Evolutionary conservation across 2,888 invertebrate genomes (phyloP), one percentile per base, ranked within the genome.

Genomic region (Monopis laevigella): DNA sequence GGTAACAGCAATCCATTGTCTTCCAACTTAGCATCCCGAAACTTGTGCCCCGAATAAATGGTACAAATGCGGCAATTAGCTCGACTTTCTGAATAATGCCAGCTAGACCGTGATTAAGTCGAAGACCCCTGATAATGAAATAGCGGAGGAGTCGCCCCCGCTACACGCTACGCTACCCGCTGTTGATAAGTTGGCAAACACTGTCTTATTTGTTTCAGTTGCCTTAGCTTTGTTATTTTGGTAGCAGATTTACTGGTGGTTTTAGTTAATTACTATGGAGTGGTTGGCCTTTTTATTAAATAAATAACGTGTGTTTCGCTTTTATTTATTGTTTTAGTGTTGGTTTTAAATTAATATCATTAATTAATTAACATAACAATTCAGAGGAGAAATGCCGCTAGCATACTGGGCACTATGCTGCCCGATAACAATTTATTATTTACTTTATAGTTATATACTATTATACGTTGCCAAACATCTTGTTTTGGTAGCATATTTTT

Each of bases 1-100:
- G 34, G 34, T 39, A 39, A n/a, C 39, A 19, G 27, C 39, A 29
- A 39, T 43, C 39, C 39, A 43, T 43, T 39, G 32, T 36, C 40
- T 32, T 16, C 32, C 43, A 40, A 40, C 26, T 40, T 29, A 29
- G 29, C 40, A 21, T 10, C 39, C 29, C 36, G 12, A 43, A 43
- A 43, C 43, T 43, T 40, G 30, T 35, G 40, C 35, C 39, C 11
- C 44, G 44, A 38, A 41, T 44, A 44, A 44, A 44, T 35, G 44
- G 34, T 71, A 73, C 66, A 69, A 70, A 71, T 68, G 72, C 61
- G 59, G 71, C 65, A 71, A 73, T 75, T 74, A 75, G 59, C 57
- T 48, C 49, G 49, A 49, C 45, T 45, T 50, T 42, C 54, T 67
- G 63, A 74, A 54, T 69, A 67, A 73, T 66, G 65, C 50, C 52